Evolutionary conservation across 2,888 invertebrate genomes (phyloP).

Genomic region (Hypselothyrea guttata): DNA sequence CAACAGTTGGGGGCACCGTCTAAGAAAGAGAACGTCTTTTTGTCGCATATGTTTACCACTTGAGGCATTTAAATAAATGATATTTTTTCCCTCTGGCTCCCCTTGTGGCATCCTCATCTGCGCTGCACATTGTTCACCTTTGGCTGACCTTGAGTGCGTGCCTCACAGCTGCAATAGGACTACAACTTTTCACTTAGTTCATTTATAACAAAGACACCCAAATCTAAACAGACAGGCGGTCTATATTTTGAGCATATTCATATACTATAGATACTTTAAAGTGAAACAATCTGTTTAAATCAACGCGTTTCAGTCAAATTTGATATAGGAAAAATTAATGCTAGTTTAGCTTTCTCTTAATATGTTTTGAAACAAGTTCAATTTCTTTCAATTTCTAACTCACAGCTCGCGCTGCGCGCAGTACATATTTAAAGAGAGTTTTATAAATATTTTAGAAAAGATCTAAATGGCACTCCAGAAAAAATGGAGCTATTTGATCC

Average conservation of each 20-base stretch:
- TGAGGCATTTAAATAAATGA: conserved; percentile 60
- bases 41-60: conserved; percentile 55
- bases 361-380: too few relatives aligned
- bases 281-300: conserved; percentile 31
- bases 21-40: conserved; percentile 1
- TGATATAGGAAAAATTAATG: too few relatives aligned
- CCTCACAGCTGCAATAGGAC: conserved; percentile 48
- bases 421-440: too few relatives aligned
- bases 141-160: conserved; percentile 68
- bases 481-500: too few relatives aligned
- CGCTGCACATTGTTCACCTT: conserved; percentile 75
- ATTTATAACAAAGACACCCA: conserved; percentile 38
- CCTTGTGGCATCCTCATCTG: conserved; percentile 49
- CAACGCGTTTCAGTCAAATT: conserved; percentile 17
- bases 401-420: too few relatives aligned
- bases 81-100: conserved; percentile 37
- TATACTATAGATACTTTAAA: conserved; percentile 4
- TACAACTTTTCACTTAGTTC: conserved; percentile 56
- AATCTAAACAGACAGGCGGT: too few relatives aligned
- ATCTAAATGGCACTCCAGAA: too few relatives aligned
- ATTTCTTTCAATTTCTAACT: too few relatives aligned
- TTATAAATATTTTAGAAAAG: too few relatives aligned
- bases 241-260: background rate
- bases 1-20: too few relatives aligned
- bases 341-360: too few relatives aligned